Evolutionary conservation across 92 coral and sea anemone species (phyloP), one percentile per base, ranked within the genome.

Genomic region (Pocillopora grandis): DNA sequence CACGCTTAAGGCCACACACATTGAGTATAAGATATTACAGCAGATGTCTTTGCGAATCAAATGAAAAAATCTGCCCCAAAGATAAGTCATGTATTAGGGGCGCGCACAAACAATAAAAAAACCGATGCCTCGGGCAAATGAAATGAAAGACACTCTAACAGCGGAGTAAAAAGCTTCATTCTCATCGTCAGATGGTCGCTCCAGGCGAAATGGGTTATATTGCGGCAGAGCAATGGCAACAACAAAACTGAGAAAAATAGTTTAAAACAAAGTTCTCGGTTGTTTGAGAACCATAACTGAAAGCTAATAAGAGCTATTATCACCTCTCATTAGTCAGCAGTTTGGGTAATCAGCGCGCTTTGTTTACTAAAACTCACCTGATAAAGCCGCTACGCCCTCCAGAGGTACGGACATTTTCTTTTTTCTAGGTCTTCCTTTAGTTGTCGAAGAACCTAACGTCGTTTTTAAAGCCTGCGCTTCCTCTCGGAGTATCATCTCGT

Each of bases 341-440:
- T 56, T 31, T 12, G 61, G 8, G 76, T 68, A 55, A 72, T 82
- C 69, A 72, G 86, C 58, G 86, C 52, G 62, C 42, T 56, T 82
- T 82, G 78, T n/a, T 73, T 19, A 27, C 31, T 21, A 52, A 81
- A 62, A 69, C 89, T 87, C 66, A 92, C 96, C 96, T 79, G 92
- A 80, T 84, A 91, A 55, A 5, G 90, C 76, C 23, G 79, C 76
- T 59, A 94, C 93, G 74, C 92, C 91, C 14, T 94, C 98, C 5
- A 94, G 75, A 20, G 85, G 75, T 58, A 87, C 69, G 27, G 85
- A 68, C 71, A 92, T 80, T 66, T 94, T 90, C 79, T 92, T 76
- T 69, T 96, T 96, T 58, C 97, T 84, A n/a, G 98, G 98, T 27
- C 98, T 81, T 35, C 98, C 98, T 86, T 94, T 94, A 66, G 86